Conservation (phyloP, 2,888 invertebrate genomes). For the Pyrgus malvae region DNA sequence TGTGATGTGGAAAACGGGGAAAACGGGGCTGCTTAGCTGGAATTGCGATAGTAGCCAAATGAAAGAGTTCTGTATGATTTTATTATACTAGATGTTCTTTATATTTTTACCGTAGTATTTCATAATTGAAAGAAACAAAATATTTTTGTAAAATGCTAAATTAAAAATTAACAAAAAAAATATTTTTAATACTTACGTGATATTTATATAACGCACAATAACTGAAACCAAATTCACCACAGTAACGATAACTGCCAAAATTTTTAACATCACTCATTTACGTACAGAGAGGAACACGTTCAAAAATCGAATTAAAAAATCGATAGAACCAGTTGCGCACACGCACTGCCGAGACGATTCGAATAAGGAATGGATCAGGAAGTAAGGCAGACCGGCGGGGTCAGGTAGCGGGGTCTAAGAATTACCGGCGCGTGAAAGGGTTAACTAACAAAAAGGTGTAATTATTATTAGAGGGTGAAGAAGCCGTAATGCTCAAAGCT, state of each 20-base stretch:
- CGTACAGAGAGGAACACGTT: background rate
- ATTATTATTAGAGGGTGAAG: slow-evolving; percentile 75
- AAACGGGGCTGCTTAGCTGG: slow-evolving; percentile 21
- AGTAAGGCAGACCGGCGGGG: slow-evolving; percentile 62
- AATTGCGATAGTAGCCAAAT: slow-evolving; percentile 10
- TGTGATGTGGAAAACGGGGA: slow-evolving; percentile 16
- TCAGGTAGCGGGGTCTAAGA: slow-evolving; percentile 77
- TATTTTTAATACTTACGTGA: no score
- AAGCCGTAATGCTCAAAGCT: slow-evolving; percentile 53
- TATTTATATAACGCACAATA: no score
- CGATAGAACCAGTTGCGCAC: slow-evolving; percentile 53
- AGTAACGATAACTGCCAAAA: no score
- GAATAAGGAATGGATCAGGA: slow-evolving; percentile 76
- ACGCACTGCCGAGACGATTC: slow-evolving; percentile 68
- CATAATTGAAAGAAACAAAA: no score
- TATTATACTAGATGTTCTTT: no score
- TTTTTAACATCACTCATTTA: no score
- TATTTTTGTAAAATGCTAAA: no score
- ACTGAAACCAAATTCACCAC: no score
- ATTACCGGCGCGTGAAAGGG: slow-evolving; percentile 75
- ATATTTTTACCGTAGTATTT: no score
- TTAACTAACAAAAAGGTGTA: slow-evolving; percentile 74
- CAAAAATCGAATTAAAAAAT: background rate
- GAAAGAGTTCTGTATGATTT: background rate
- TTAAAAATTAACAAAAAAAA: no score